Evolutionary conservation across 2,888 invertebrate genomes (phyloP).

Genomic region (Gymnosoma rotundatum): DNA sequence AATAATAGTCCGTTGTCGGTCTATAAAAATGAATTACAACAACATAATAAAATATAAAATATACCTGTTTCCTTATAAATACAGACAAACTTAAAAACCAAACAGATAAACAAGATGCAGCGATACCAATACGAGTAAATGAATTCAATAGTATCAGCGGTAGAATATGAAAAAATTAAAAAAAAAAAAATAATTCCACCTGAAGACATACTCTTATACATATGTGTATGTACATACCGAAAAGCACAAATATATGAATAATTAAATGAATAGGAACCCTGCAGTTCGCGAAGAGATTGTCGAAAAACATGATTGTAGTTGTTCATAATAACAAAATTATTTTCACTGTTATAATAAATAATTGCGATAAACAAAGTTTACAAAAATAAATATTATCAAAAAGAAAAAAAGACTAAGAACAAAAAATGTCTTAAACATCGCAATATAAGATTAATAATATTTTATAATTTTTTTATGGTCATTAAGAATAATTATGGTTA

Average conservation of each 20-base stretch:
- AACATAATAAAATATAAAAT: conserved; percentile 32
- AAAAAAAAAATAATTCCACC: conserved; percentile 36
- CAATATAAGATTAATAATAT: too few species aligned
- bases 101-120: conserved; percentile 32
- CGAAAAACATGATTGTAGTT: too few species aligned
- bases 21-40: conserved; percentile 49
- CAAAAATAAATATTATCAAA: too few species aligned
- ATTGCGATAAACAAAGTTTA: too few species aligned
- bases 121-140: not conserved
- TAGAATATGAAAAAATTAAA: not conserved
- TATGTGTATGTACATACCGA: conserved; percentile 13
- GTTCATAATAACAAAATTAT: too few species aligned
- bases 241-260: not conserved
- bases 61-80: conserved; percentile 63
- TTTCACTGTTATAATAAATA: too few species aligned
- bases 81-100: not conserved
- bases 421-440: too few species aligned
- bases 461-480: too few species aligned
- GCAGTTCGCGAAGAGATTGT: not conserved
- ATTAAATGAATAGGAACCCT: not conserved
- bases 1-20: conserved; percentile 61
- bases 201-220: conserved; percentile 26
- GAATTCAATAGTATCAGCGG: conserved; percentile 26
- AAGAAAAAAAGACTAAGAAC: too few species aligned
- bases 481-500: too few species aligned